These are phyloP conservation scores for Aphodius granarius DNA, from an alignment of 2,888 invertebrate genomes.

Conservation along the genomic window DNA sequence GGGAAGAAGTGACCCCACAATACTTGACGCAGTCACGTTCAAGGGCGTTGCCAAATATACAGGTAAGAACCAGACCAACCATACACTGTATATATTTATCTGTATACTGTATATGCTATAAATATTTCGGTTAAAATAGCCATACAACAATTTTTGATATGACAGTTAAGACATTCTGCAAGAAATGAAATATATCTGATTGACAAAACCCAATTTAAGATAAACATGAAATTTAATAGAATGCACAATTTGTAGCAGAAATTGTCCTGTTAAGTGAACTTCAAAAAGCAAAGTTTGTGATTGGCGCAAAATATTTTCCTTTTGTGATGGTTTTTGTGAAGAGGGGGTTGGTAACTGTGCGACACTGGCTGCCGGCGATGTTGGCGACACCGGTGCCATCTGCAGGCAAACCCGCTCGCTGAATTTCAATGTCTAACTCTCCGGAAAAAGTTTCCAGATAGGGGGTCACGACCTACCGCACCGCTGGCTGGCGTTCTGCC, in stretches of 20 bases:
- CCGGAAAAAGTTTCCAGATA: not conserved
- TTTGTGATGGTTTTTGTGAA: not conserved
- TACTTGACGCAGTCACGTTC: slow-evolving; percentile 81
- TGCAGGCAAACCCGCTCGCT: not conserved
- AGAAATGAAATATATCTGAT: no score
- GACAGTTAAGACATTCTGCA: no score
- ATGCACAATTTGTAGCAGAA: no score
- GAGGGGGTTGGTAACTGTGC: not conserved
- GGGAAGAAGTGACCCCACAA: slow-evolving; percentile 80
- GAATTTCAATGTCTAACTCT: not conserved
- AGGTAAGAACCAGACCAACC: no score
- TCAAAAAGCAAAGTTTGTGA: not conserved
- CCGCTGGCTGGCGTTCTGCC: not conserved
- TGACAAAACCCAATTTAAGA: no score
- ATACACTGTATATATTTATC: no score
- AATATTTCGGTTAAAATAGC: no score
- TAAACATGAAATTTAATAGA: no score
- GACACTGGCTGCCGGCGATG: not conserved
- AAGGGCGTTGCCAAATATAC: slow-evolving; percentile 86
- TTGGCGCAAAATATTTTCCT: not conserved
- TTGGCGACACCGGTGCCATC: not conserved
- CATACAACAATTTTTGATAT: no score
- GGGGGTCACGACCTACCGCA: not conserved
- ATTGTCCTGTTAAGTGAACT: not conserved
- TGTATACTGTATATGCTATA: no score